A percentile compares a stretch with the other conserved stretches of the same genome.
Evolutionary conservation across 1,140 invertebrate genomes (phyloP).

Genomic region (Drosophila setifemur): DNA sequence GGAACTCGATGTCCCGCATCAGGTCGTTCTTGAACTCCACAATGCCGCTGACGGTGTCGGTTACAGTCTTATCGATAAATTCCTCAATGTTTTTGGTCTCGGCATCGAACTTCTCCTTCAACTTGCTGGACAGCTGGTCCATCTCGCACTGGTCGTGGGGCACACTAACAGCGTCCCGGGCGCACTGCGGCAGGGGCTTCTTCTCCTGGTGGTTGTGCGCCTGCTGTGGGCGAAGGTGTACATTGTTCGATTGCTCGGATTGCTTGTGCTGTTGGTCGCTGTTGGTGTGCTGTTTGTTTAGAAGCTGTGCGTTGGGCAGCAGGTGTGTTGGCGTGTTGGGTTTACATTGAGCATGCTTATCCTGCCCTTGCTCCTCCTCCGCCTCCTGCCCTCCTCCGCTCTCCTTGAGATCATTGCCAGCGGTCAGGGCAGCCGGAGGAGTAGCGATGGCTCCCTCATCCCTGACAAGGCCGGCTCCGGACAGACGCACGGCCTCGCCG

Average conservation of each 20-base stretch:
- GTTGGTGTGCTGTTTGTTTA: slow-evolving; percentile 19
- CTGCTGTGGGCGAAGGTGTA: slow-evolving; percentile 51
- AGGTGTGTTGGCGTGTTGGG: slow-evolving; percentile 37
- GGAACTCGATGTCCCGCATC: slow-evolving; percentile 78
- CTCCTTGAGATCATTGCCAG: slow-evolving; percentile 52
- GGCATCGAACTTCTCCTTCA: slow-evolving; percentile 81
- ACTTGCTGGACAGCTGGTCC: slow-evolving; percentile 79
- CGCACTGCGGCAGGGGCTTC: slow-evolving; percentile 22
- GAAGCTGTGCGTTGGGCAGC: slow-evolving; percentile 12
- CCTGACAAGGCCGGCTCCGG: background rate
- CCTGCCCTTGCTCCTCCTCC: slow-evolving; percentile 8
- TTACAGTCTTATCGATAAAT: slow-evolving; percentile 82
- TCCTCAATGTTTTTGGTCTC: slow-evolving; percentile 82
- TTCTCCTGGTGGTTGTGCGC: slow-evolving; percentile 13
- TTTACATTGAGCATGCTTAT: slow-evolving; percentile 55
- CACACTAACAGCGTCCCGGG: slow-evolving; percentile 73
- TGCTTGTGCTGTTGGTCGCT: slow-evolving; percentile 14
- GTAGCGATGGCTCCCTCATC: background rate
- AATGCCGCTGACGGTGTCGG: slow-evolving; percentile 80
- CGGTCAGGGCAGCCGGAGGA: slow-evolving; percentile 1
- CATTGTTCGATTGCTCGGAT: slow-evolving; percentile 30
- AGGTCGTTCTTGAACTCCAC: slow-evolving; percentile 82
- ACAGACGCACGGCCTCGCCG: background rate
- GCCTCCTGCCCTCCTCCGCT: slow-evolving; percentile 5
- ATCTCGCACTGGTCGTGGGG: slow-evolving; percentile 81